Evolutionary conservation across 2,888 invertebrate species (phyloP).

Genomic region (Crioceris asparagi): DNA sequence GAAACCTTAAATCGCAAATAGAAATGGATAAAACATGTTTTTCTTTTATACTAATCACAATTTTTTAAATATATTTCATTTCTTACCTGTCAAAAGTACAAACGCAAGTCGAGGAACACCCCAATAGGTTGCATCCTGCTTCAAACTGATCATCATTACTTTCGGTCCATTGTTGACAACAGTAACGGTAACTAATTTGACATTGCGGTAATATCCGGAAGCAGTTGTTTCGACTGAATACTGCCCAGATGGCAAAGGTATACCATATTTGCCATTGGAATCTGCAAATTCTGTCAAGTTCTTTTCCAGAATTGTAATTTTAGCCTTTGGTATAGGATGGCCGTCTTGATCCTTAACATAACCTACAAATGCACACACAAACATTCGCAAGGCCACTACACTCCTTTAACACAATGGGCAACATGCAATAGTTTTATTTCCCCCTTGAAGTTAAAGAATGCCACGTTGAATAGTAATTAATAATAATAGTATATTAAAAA

Average conservation of each 20-base stretch:
- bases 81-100: slow-evolving; percentile 56
- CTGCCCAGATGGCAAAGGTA: slow-evolving; percentile 40
- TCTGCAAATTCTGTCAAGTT: slow-evolving; percentile 36
- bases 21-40: background rate
- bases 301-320: slow-evolving; percentile 39
- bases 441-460: no score
- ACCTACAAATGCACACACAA: slow-evolving; percentile 36
- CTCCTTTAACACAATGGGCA: background rate
- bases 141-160: slow-evolving; percentile 56
- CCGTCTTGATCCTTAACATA: slow-evolving; percentile 49
- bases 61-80: slow-evolving; percentile 1
- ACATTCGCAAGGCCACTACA: background rate
- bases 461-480: no score
- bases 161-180: slow-evolving; percentile 38
- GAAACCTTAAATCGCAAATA: slow-evolving; percentile 43
- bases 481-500: no score
- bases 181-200: slow-evolving; percentile 37
- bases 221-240: slow-evolving; percentile 47
- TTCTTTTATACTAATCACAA: background rate
- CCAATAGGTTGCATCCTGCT: slow-evolving; percentile 54
- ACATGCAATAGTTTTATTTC: no score
- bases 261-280: slow-evolving; percentile 40
- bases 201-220: slow-evolving; percentile 48
- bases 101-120: slow-evolving; percentile 70
- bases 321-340: slow-evolving; percentile 45